Base-by-base conservation (phyloP, 1,140 invertebrate species). In the Globodera rostochiensis region DNA sequence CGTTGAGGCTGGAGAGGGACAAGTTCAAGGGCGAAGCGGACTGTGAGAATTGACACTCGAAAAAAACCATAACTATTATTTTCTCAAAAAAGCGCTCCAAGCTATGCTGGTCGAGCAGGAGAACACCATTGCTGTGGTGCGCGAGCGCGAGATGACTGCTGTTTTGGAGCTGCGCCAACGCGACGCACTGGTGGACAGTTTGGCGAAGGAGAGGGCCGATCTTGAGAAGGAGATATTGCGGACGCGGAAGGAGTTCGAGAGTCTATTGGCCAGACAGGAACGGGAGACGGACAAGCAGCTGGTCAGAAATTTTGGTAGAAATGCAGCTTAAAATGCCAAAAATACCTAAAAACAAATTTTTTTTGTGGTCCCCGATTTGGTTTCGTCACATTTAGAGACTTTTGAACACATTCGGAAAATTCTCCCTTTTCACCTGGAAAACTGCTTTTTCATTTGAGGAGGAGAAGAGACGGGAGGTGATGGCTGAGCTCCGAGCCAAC, bases 101-200 rank as follows among this genome's bases (percentile, higher is more conserved):
- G 13, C 21, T 47, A 25, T 69, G 25, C 49, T 78, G 49, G 70
- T 64, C 25, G 77, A 78, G 66, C n/a, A 70, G 46, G 77, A 78
- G 8, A 21, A 47, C 25, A 19, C 49, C 11, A 78, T 78, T 78
- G 77, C 25, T 25, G 70, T 11, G n/a, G 21, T 78, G 25, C 77
- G 77, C 25, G 77, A 64, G 49, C 46, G 77, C 9, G 77, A 78
- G 11, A 15, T 6, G 25, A 50, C 66, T 53, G 70, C 64, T n/a
- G 13, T 19, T 60, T 21, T 25, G 25, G 77, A 69, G n/a, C 47
- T 78, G 21, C 64, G 36, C 50, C n/a, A 78, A n/a, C 46, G 77
- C 8, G 77, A 78, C 50, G 77, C 60, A 36, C 21, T 78, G 47
- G 70, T 78, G 66, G 77, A 78, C 21, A 49, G 36, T 25, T 64